Percentiles rank a stretch among this genome's conserved stretches.
Evolutionary conservation across 2,888 invertebrate species (phyloP).

Genomic region (Xestia c-nigrum): DNA sequence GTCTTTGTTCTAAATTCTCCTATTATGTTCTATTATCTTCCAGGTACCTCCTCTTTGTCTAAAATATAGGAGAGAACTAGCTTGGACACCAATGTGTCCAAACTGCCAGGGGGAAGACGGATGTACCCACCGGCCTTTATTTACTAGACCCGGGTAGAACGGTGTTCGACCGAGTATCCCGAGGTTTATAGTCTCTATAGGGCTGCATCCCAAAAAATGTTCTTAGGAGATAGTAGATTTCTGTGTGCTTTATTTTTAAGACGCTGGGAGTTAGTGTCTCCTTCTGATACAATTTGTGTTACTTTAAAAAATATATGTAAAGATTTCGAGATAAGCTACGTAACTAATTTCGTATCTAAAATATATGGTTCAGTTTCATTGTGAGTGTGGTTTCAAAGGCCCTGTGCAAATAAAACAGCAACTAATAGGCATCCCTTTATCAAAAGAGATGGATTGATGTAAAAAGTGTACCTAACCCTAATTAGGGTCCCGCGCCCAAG

Average conservation of each 20-base stretch:
- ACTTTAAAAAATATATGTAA: not conserved
- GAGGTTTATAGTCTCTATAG: slow-evolving; percentile 14
- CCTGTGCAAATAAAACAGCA: slow-evolving; percentile 43
- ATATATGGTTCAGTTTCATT: slow-evolving; percentile 5
- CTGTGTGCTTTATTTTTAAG: not conserved
- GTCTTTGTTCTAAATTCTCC: not conserved
- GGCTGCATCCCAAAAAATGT: not conserved
- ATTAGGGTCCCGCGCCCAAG: slow-evolving; percentile 55
- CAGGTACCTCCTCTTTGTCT: slow-evolving; percentile 16
- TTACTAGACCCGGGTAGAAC: slow-evolving; percentile 60
- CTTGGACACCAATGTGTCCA: slow-evolving; percentile 37
- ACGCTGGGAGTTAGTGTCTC: not conserved
- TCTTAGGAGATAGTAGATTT: not conserved
- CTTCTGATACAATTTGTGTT: not conserved
- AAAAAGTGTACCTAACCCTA: slow-evolving; percentile 52
- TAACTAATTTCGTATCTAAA: not conserved
- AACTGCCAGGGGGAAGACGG: slow-evolving; percentile 61
- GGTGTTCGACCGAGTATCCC: slow-evolving; percentile 20
- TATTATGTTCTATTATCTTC: slow-evolving; percentile 11
- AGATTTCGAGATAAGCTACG: not conserved
- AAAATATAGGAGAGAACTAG: slow-evolving; percentile 39
- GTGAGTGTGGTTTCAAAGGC: slow-evolving; percentile 20
- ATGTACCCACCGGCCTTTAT: slow-evolving; percentile 68
- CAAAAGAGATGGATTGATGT: slow-evolving; percentile 57
- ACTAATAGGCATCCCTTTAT: slow-evolving; percentile 44